Percentiles rank a stretch among this genome's conserved stretches.
These are phyloP conservation scores for Eumeta japonica DNA, from an alignment of 1,140 invertebrate species.

Conservation along the genomic window DNA sequence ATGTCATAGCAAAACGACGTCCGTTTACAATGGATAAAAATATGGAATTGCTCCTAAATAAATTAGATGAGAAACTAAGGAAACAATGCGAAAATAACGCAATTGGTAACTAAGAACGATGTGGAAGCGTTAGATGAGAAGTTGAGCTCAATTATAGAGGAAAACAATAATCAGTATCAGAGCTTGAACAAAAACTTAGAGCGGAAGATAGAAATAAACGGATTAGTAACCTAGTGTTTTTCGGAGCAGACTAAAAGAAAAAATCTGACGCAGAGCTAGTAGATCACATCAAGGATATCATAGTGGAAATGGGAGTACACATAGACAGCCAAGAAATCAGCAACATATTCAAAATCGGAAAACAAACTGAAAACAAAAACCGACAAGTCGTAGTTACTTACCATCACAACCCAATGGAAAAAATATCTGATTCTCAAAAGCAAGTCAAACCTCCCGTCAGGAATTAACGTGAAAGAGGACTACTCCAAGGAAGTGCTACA, in stretches of 20 bases:
- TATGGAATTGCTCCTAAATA: slow-evolving; percentile 13
- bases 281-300: too few relatives aligned
- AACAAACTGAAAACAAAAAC: too few relatives aligned
- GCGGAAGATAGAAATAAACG: too few relatives aligned
- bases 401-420: slow-evolving; percentile 13
- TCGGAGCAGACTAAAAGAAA: too few relatives aligned
- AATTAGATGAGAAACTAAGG: slow-evolving; percentile 13
- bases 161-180: slow-evolving; percentile 12
- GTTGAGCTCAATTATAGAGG: slow-evolving; percentile 15
- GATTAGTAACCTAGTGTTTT: too few relatives aligned
- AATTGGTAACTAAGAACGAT: slow-evolving; percentile 13
- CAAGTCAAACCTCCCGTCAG: slow-evolving; percentile 8
- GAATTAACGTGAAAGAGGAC: slow-evolving; percentile 15
- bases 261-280: slow-evolving; percentile 9
- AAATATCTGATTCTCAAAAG: slow-evolving; percentile 18
- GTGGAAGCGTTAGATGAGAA: slow-evolving; percentile 15
- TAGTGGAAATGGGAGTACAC: too few relatives aligned
- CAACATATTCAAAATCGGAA: too few relatives aligned
- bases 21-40: slow-evolving; percentile 16
- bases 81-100: slow-evolving; percentile 16
- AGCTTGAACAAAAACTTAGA: slow-evolving; percentile 6
- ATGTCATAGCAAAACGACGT: too few relatives aligned
- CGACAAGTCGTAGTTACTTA: slow-evolving; percentile 15
- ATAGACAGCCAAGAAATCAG: too few relatives aligned
- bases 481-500: slow-evolving; percentile 9